phyloP scores from a whole-genome alignment of 2,888 invertebrate genomes.

The Uloborus plumipes region DNA sequence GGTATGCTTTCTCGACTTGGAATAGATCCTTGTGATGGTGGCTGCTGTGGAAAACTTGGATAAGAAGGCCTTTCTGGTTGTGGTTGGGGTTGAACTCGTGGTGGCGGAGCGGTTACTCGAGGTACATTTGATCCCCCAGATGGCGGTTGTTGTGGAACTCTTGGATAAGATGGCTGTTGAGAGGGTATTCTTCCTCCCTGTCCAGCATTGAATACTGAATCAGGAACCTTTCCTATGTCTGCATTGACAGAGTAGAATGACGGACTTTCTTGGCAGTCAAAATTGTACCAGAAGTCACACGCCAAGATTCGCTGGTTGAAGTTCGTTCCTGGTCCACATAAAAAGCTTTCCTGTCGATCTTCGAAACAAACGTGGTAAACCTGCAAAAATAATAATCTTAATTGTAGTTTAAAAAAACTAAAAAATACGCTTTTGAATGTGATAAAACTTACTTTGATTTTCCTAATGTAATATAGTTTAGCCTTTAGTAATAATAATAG shows the following conservation, averaged over 20 bases:
- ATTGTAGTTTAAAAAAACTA: too few relatives aligned
- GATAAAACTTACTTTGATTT: too few relatives aligned
- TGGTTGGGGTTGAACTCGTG: conserved; percentile 7
- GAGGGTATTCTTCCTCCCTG: conserved; percentile 14
- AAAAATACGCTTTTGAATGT: too few relatives aligned
- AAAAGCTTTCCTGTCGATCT: conserved; percentile 71
- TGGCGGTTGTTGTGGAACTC: conserved; percentile 36
- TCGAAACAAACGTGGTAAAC: conserved; percentile 69
- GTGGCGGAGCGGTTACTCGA: conserved; percentile 38
- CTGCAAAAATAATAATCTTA: conserved; percentile 15
- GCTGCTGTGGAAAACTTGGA: not conserved
- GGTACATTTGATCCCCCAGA: conserved; percentile 38
- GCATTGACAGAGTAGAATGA: conserved; percentile 75
- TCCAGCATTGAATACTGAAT: conserved; percentile 27
- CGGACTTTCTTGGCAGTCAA: conserved; percentile 78
- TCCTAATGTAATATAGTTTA: too few relatives aligned
- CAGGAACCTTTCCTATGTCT: conserved; percentile 57
- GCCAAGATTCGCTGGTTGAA: conserved; percentile 69
- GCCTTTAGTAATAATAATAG: too few relatives aligned
- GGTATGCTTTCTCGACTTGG: not conserved
- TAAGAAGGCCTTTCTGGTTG: conserved; percentile 24
- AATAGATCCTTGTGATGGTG: conserved; percentile 4
- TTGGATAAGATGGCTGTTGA: conserved; percentile 41
- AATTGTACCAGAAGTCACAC: conserved; percentile 69
- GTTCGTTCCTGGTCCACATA: conserved; percentile 69